Base-by-base conservation (phyloP, 1,140 invertebrate genomes). In the Drosophila mauritiana region DNA sequence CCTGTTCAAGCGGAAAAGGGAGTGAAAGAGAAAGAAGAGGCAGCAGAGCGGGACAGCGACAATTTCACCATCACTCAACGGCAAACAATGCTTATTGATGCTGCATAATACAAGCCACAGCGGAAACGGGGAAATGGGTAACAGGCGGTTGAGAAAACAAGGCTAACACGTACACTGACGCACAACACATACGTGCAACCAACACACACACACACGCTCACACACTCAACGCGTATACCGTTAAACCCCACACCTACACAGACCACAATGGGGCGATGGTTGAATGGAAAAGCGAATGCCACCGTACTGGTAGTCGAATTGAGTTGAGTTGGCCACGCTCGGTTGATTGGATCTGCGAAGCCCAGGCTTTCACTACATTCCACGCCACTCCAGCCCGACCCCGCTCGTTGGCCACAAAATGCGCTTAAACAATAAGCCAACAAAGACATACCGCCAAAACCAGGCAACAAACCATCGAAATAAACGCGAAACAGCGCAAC, bases 381-480 rank as follows among this genome's bases (percentile, higher is more conserved):
- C 34, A 42, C 5, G 13, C 40, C 40, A n/a, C 51, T 25, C 22
- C 55, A 34, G n/a, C 34, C n/a, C 57, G 7, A 4, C 4, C 27
- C 5, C 13, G 0, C 27, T 10, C 4, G 17, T 8, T 22, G 49
- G 51, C 73, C 63, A 54, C 73, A 61, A 77, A 77, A 77, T 77
- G 64, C 73, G 73, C 74, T 77, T 77, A 77, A 77, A 77, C 74
- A 77, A 77, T 77, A 69, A 75, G 72, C 63, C 73, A 68, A 59
- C 65, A 74, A 55, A 77, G 53, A 64, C 53, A 76, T 42, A 74
- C 58, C 69, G 40, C 58, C 37, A 64, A 45, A 63, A 73, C 31
- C 61, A 75, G 31, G 40, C 43, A 43, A 70, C 40, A 69, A 70
- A 37, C 34, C 64, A 55, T 40, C 45, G 37, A 55, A 70, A 75